A percentile compares a stretch with the other conserved stretches of the same genome.
Evolutionary conservation across 2,797 vertebrate species (phyloP).

Genomic region (Hoplostethus mediterraneus): DNA sequence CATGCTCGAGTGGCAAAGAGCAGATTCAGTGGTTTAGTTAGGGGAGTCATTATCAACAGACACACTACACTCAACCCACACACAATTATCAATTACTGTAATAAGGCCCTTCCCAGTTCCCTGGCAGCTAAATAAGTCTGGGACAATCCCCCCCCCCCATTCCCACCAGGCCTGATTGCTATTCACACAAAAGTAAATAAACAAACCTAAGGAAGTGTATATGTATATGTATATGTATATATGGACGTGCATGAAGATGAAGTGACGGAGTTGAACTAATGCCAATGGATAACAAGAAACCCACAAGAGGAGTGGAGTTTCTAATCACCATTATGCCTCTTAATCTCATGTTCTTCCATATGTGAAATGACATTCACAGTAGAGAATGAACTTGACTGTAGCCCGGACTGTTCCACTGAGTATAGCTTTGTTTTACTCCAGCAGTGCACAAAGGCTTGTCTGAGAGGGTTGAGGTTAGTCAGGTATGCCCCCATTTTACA

Average conservation of each 20-base stretch:
- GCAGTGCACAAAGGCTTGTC: slow-evolving; percentile 53
- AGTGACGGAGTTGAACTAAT: slow-evolving; percentile 2
- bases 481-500: slow-evolving; percentile 74
- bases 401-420: slow-evolving; percentile 9
- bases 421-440: slow-evolving; percentile 48
- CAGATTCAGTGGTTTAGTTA: slow-evolving; percentile 52
- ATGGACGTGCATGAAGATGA: no score
- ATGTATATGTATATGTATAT: no score
- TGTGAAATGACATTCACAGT: slow-evolving; percentile 1
- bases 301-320: not conserved
- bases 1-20: slow-evolving; percentile 23
- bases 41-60: slow-evolving; percentile 59
- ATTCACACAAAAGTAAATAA: slow-evolving; percentile 27
- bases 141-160: slow-evolving; percentile 46
- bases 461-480: slow-evolving; percentile 60
- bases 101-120: slow-evolving; percentile 65
- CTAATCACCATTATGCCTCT: slow-evolving; percentile 4
- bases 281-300: not conserved
- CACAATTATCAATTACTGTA: slow-evolving; percentile 73
- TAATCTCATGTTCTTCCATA: not conserved
- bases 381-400: slow-evolving; percentile 8
- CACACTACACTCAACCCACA: slow-evolving; percentile 57
- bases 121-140: slow-evolving; percentile 55
- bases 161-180: slow-evolving; percentile 38
- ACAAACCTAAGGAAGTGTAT: not conserved